A percentile compares a stretch with the other conserved stretches of the same genome.
Conservation (phyloP, 2,113 vertebrate species). For the Gallinago media region DNA sequence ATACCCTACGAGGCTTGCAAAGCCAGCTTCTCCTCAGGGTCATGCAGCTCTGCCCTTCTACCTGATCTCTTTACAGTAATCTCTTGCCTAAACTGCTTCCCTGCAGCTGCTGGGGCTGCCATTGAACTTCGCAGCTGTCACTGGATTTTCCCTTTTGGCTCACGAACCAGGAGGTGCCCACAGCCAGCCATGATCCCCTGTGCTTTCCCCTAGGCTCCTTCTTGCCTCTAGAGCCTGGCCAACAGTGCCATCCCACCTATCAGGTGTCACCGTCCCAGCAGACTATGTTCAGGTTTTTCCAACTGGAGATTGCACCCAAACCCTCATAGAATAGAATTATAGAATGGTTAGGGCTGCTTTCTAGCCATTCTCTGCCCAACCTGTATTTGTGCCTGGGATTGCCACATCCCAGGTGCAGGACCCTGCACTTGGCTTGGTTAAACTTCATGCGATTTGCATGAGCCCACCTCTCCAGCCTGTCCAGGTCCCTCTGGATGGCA, state of each 20-base stretch:
- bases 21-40: background rate
- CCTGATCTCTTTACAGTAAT: background rate
- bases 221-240: background rate
- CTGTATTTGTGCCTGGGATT: too few relatives aligned
- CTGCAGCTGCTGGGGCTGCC: background rate
- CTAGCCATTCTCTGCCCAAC: too few relatives aligned
- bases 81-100: background rate
- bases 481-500: too few relatives aligned
- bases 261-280: background rate
- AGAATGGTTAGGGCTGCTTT: too few relatives aligned
- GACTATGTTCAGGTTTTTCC: background rate
- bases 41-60: background rate
- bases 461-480: too few relatives aligned
- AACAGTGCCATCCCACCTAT: background rate
- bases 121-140: background rate
- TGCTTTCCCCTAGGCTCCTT: background rate
- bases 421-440: too few relatives aligned
- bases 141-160: background rate
- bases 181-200: background rate
- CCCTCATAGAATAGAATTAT: background rate
- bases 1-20: rapidly evolving
- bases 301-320: background rate
- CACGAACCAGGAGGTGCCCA: background rate
- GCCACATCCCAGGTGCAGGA: too few relatives aligned
- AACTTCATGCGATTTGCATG: too few relatives aligned